These are phyloP conservation scores for Lepetodrilus schrolli DNA, from an alignment of 2,888 invertebrate species.

Conservation along the genomic window DNA sequence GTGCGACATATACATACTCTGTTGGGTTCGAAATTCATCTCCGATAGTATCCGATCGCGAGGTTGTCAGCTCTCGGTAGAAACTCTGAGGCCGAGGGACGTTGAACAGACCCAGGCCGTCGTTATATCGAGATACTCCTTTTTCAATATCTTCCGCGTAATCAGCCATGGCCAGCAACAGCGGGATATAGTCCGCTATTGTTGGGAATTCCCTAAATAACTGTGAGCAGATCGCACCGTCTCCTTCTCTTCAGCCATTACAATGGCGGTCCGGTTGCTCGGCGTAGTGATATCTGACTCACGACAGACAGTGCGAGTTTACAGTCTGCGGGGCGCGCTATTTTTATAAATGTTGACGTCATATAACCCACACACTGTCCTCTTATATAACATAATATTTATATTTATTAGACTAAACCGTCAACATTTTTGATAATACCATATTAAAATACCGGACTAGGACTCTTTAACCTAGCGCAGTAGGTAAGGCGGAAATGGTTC, in stretches of 20 bases:
- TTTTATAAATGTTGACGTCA: neutral
- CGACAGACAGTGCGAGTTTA: neutral
- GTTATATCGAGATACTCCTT: constrained; percentile 42
- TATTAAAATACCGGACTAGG: neutral
- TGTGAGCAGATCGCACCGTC: neutral
- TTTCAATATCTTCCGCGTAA: constrained; percentile 41
- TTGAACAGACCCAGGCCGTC: constrained; percentile 45
- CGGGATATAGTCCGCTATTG: constrained; percentile 25
- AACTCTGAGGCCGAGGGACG: constrained; percentile 41
- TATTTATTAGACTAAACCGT: neutral
- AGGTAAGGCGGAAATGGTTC: constrained; percentile 23
- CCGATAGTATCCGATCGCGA: constrained; percentile 40
- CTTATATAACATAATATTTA: neutral
- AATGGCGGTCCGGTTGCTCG: constrained; percentile 29
- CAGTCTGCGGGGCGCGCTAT: neutral
- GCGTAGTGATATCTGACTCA: constrained; percentile 33
- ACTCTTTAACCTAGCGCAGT: constrained; percentile 19
- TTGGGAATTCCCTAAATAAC: constrained; percentile 36
- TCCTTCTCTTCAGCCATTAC: constrained; percentile 32
- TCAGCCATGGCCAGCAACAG: constrained; percentile 41
- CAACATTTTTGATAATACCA: neutral
- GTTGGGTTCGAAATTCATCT: constrained; percentile 40
- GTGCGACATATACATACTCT: constrained; percentile 38
- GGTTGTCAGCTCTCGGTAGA: constrained; percentile 42
- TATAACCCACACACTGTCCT: neutral